Evolutionary conservation across 2,113 vertebrate genomes (phyloP), one percentile per base, ranked within the genome.

Genomic region (Labeo catla): DNA sequence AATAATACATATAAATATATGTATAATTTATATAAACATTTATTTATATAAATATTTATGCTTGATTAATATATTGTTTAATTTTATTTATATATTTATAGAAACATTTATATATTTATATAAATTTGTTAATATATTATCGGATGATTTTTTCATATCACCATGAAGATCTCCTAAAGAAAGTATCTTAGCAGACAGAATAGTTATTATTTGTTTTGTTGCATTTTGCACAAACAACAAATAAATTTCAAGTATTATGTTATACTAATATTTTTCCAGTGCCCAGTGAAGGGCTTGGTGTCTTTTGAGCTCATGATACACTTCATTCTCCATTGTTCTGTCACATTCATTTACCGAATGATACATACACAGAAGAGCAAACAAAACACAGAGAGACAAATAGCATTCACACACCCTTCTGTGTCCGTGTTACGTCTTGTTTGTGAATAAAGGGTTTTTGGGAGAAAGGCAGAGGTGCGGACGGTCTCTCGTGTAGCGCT

Each of bases 351-450:
- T 13, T 11, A 63, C 16, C 63, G 59, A 85, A 47, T 52, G 72
- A 83, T 49, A 65, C 79, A 81, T 12, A 81, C 39, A 81, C 59
- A 19, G 15, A 81, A 45, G 36, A 5, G 4, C 50, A 78, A 81
- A 80, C 52, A 52, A 72, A 74, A 82, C 52, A 76, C 28, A 77
- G 11, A 65, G 36, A 28, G 57, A 59, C 86, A 57, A 63, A 79
- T 15, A 4, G 23, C 59, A 4, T 63, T 47, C 39, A 66, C n/a
- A 47, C 16, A 39, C 84, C 10, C 63, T 43, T 45, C 79, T 83
- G 76, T 88, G 83, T 89, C 84, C 52, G 19, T 80, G 88, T 84
- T 86, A 85, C 73, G 87, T 92, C 89, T 87, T 91, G 87, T 79
- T 87, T 89, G 83, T 85, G 70, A 79, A 86, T 61, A 77, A 28